These are phyloP conservation scores for Oscheius sp. DNA, from an alignment of 2,888 invertebrate genomes.

Conservation along the genomic window DNA sequence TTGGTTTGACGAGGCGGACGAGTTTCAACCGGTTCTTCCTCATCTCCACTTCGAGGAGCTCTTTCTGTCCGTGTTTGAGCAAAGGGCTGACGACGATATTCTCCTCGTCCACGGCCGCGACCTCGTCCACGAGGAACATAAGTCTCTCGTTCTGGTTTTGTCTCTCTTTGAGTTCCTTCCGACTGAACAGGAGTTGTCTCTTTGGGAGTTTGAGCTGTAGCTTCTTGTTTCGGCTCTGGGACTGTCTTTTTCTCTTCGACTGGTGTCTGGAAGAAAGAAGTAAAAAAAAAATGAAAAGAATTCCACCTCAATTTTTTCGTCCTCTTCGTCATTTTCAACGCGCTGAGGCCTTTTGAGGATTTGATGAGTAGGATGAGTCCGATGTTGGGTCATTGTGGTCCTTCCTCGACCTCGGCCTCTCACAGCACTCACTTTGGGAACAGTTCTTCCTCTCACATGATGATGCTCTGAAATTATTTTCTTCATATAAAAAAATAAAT, in stretches of 20 bases:
- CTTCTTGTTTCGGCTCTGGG: too few relatives aligned
- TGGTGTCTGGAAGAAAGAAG: background rate
- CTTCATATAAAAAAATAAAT: background rate
- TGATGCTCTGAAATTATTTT: background rate
- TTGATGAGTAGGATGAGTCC: conserved; percentile 35
- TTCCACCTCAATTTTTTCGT: too few relatives aligned
- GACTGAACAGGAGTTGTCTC: background rate
- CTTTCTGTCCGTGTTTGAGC: background rate
- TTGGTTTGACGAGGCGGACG: background rate
- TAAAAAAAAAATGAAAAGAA: background rate
- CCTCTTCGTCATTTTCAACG: background rate
- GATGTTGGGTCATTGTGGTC: background rate
- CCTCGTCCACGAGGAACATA: conserved; percentile 4
- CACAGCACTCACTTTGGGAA: conserved; percentile 7
- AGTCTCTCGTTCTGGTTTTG: background rate
- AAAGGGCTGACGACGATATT: background rate
- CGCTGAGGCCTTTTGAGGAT: conserved; percentile 18
- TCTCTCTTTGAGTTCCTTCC: too few relatives aligned
- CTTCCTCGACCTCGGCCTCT: conserved; percentile 18
- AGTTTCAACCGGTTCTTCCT: conserved; percentile 32
- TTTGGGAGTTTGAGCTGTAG: too few relatives aligned
- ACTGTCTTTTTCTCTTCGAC: too few relatives aligned
- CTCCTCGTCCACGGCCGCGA: conserved; percentile 15
- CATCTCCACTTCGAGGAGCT: background rate
- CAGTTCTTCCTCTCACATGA: background rate